Conservation (phyloP, 2,113 vertebrate genomes). For the Corythoichthys intestinalis region DNA sequence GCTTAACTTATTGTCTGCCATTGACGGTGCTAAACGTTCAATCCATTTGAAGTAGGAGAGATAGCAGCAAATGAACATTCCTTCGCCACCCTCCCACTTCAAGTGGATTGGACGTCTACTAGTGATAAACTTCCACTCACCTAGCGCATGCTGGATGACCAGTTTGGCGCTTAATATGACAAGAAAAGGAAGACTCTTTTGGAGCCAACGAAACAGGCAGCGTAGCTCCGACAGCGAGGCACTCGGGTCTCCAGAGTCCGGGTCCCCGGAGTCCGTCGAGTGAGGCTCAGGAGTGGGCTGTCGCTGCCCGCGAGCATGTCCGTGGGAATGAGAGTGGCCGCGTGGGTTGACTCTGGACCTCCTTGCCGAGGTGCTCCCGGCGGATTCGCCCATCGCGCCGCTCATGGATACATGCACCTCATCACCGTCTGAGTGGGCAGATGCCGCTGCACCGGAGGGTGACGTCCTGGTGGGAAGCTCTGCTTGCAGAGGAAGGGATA, state of each 20-base stretch:
- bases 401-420: slow-evolving; percentile 78
- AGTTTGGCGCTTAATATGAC: slow-evolving; percentile 87
- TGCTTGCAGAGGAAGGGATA: slow-evolving; percentile 66
- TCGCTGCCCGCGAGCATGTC: slow-evolving; percentile 47
- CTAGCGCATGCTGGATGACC: slow-evolving; percentile 82
- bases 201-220: slow-evolving; percentile 85
- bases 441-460: slow-evolving; percentile 39
- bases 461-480: slow-evolving; percentile 56
- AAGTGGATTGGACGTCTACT: too few species aligned
- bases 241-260: slow-evolving; percentile 76
- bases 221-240: slow-evolving; percentile 84
- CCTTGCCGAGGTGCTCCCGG: slow-evolving; percentile 65
- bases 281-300: slow-evolving; percentile 65
- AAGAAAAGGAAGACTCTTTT: slow-evolving; percentile 91
- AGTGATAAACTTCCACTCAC: slow-evolving; percentile 61
- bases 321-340: slow-evolving; percentile 68
- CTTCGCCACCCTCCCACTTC: too few species aligned
- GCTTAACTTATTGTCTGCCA: too few species aligned
- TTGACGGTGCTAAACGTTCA: too few species aligned
- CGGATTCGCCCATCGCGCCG: slow-evolving; percentile 62
- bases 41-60: too few species aligned
- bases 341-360: slow-evolving; percentile 65
- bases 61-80: too few species aligned
- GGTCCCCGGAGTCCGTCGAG: slow-evolving; percentile 50
- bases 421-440: slow-evolving; percentile 47